Base-by-base conservation (phyloP, 1,140 invertebrate species). In the Drosophila burlai region DNA sequence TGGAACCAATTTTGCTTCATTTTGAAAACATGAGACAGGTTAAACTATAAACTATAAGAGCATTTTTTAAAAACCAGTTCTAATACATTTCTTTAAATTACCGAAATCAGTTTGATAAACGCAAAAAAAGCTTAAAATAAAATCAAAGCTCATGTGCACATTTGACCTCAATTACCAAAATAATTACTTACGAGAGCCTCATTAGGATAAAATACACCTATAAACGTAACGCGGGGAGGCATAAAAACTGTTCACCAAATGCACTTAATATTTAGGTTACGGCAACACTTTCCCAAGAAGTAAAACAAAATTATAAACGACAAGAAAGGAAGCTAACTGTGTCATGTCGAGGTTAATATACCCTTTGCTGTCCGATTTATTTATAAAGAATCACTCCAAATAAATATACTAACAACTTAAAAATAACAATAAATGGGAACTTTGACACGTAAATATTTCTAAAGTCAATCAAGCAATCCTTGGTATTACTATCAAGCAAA, bases 191-290 rank as follows among this genome's bases (percentile, higher is more conserved):
- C 16, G 7, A 45, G 21, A 18, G 36, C 21, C 36, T 29, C 36
- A 58, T 43, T 42, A 43, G 21, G 16, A 40, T n/a, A 24, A 57
- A 57, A n/a, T 26, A 26, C 10, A 16, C 10, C 16, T 8, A 58
- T 26, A 57, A 57, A 11, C 8, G 0, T 36, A 55, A 24, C 5
- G 36, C 36, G 18, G 36, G 4, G 5, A 40, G 15, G 36, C 36
- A 38, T 38, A 24, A 24, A 55, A 55, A 36, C 50, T 31, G 10
- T 34, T 64, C 10, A 24, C 49, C 4, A 55, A 55, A 24, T 24
- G 36, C 36, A 15, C 49, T 57, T 54, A n/a, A 26, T 21, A 63
- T 63, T 24, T 43, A 68, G 59, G 36, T 64, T 24, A 63, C 15
- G 21, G 49, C 21, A 29, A 18, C 18, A 49, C 24, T 38, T 40